Evolutionary conservation across 2,888 invertebrate genomes (phyloP).

Genomic region (Glyphotaelius pellucidus): DNA sequence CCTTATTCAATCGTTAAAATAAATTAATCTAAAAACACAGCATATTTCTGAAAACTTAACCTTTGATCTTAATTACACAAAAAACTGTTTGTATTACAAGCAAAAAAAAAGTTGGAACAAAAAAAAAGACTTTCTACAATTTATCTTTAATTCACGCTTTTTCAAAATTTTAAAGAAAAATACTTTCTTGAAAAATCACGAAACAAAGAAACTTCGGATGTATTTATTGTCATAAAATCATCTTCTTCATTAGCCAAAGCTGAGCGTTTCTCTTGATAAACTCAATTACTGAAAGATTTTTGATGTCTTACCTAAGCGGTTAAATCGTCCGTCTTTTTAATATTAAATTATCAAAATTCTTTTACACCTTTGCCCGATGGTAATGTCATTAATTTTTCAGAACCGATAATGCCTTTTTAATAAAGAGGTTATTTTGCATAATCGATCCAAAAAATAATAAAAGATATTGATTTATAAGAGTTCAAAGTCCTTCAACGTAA

Average conservation of each 20-base stretch:
- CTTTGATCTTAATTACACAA: too few species aligned
- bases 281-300: conserved; percentile 31
- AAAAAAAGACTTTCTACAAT: background rate
- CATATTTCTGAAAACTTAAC: too few species aligned
- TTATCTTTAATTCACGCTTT: background rate
- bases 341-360: conserved; percentile 39
- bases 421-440: background rate
- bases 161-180: background rate
- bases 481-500: background rate
- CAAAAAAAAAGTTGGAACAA: too few species aligned
- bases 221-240: conserved; percentile 38
- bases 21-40: too few species aligned
- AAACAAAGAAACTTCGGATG: background rate
- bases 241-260: background rate
- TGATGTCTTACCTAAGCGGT: conserved; percentile 17
- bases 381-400: background rate
- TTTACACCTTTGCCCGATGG: background rate
- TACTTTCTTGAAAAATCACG: background rate
- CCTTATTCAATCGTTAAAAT: too few species aligned
- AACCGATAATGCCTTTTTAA: background rate
- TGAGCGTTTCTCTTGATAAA: conserved; percentile 14
- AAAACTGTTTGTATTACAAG: too few species aligned
- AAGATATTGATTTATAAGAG: background rate
- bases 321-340: background rate
- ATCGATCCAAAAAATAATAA: background rate